These are phyloP conservation scores for Periophthalmus modestus DNA, from an alignment of 2,113 vertebrate species.

Conservation along the genomic window DNA sequence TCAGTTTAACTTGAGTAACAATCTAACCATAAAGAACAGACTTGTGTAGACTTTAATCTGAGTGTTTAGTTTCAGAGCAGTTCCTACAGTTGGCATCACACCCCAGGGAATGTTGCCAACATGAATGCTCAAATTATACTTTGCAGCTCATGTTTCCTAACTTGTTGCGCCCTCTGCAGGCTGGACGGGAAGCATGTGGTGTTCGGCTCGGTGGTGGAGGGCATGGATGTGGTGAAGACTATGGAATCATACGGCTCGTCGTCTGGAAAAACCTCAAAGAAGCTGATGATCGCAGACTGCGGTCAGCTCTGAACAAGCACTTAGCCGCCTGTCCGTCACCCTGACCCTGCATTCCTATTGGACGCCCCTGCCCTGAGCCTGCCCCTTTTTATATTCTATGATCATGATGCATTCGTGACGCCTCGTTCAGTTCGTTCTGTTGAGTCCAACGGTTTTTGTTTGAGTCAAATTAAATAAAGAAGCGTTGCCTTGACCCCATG, in stretches of 20 bases:
- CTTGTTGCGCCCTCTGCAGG: conserved; percentile 68
- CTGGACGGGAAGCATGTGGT: conserved; percentile 97
- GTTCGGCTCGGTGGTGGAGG: conserved; percentile 86
- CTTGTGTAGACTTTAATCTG: no score
- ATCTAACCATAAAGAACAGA: no score
- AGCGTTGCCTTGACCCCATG: neutral
- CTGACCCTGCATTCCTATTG: conserved; percentile 67
- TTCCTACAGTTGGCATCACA: no score
- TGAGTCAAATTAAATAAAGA: conserved; percentile 3
- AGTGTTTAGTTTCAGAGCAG: no score
- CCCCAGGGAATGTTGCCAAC: no score
- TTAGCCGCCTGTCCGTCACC: conserved; percentile 9
- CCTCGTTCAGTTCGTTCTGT: conserved; percentile 17
- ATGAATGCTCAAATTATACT: no score
- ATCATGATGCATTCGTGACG: conserved; percentile 63
- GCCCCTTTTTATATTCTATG: conserved; percentile 32
- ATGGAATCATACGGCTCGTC: conserved; percentile 77
- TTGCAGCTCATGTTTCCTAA: no score
- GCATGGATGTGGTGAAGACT: conserved; percentile 74
- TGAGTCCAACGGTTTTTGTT: conserved; percentile 4
- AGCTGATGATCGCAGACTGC: conserved; percentile 81
- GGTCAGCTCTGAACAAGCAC: conserved; percentile 80
- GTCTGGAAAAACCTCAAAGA: conserved; percentile 79
- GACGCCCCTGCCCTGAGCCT: conserved; percentile 18
- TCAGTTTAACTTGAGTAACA: no score